Evolutionary conservation across 2,113 vertebrate genomes (phyloP).

Genomic region (Fregetta grallaria): DNA sequence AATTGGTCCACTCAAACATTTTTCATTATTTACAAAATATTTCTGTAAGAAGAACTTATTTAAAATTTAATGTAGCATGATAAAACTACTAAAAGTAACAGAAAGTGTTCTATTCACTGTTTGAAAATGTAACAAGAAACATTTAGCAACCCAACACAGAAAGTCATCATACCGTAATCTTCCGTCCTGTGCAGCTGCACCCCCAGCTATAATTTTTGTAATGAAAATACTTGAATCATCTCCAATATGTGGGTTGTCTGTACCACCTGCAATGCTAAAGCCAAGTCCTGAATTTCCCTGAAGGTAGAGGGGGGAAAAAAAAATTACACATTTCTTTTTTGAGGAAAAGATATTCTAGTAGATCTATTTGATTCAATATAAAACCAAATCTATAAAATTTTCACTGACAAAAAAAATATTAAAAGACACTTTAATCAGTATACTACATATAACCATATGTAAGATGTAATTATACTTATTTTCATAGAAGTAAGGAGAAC

Average conservation of each 20-base stretch:
- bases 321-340: not conserved
- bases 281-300: conserved; percentile 98
- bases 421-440: not conserved
- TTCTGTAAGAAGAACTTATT: not conserved
- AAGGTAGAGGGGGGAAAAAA: not conserved
- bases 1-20: not conserved
- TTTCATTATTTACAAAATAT: not conserved
- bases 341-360: not conserved
- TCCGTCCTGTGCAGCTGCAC: conserved; percentile 94
- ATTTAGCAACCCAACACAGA: not conserved
- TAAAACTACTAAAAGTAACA: not conserved
- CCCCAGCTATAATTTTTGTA: conserved; percentile 95
- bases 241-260: conserved; percentile 96
- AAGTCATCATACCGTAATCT: conserved; percentile 84
- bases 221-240: conserved; percentile 98
- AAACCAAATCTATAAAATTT: not conserved
- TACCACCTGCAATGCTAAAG: conserved; percentile 97
- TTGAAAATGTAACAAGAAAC: not conserved
- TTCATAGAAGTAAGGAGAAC: not conserved
- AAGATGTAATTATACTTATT: not conserved
- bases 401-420: not conserved
- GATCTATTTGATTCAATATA: not conserved
- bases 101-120: not conserved
- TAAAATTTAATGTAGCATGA: not conserved
- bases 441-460: not conserved